Evolutionary conservation across 2,113 vertebrate species (phyloP), one percentile per base, ranked within the genome.

Genomic region (Mellivora capensis): DNA sequence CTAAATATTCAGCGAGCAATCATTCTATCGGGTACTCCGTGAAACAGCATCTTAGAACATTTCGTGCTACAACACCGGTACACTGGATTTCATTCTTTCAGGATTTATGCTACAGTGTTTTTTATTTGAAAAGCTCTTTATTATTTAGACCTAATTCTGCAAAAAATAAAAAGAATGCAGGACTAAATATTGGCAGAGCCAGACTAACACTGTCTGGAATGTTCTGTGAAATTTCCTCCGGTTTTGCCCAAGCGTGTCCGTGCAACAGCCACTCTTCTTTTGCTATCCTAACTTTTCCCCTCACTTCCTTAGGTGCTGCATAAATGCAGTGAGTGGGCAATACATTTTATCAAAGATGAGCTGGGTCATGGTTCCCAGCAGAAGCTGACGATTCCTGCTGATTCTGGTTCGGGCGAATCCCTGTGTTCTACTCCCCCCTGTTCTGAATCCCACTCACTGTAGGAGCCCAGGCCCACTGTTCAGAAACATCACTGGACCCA

Each of bases 131-230:
- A 93, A 91, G 29, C 15, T 72, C 8, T 87, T 79, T 95, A 87
- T 87, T 92, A 44, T 95, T 77, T 82, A 94, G 39, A 74, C 23
- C 96, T 91, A 59, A 69, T 82, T 93, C 47, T 95, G 87, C 34
- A 12, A 42, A 90, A 79, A 85, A 76, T 13, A 15, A 76, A 88
- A 62, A 83, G 9, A 81, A 69, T 71, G 42, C 3, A 57, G 52
- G 37, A 87, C 86, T 52, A 71, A 44, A 57, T 57, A 86, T 37
- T 91, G 77, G 44, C 21, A 69, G 71, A 52, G 1, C 4, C 67
- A 54, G 13, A 25, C 34, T 25, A 29, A 87, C 11, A 72, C 18
- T 72, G 18, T 94, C 89, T 84, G 61, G 39, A 91, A 84, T 11
- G 42, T 93, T 95, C 20, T 81, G 47, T 62, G 90, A 93, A 1